A percentile compares a stretch with the other conserved stretches of the same genome.
phyloP scores from a whole-genome alignment of 2,888 invertebrate species.

The Drosophila stalkeri region DNA sequence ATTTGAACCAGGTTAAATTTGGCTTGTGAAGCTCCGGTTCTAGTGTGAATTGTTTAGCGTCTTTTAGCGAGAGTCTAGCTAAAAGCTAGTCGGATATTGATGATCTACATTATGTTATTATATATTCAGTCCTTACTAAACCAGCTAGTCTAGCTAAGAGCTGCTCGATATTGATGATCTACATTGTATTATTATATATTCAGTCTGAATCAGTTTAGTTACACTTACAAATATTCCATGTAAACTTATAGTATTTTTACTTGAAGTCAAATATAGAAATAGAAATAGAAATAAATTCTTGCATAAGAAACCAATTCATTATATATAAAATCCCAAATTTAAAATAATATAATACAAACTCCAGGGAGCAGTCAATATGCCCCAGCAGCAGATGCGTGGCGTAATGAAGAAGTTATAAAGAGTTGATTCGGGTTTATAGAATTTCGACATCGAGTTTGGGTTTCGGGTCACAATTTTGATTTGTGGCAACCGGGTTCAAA shows the following conservation, averaged over 20 bases:
- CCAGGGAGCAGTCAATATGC: slow-evolving; percentile 4
- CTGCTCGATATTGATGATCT: too few species aligned
- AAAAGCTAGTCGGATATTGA: too few species aligned
- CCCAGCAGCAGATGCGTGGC: background rate
- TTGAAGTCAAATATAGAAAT: background rate
- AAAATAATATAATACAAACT: too few species aligned
- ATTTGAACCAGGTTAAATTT: background rate
- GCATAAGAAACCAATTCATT: background rate
- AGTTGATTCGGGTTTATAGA: slow-evolving; percentile 18
- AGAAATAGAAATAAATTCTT: background rate
- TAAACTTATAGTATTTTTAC: background rate
- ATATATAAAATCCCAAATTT: background rate
- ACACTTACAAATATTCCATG: too few species aligned
- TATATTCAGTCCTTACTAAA: too few species aligned
- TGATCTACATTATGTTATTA: too few species aligned
- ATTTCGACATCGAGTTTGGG: slow-evolving; percentile 1
- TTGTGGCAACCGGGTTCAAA: slow-evolving; percentile 49
- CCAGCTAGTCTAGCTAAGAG: too few species aligned
- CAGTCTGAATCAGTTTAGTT: too few species aligned
- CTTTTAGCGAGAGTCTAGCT: too few species aligned
- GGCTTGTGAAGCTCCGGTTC: background rate
- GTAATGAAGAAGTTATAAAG: slow-evolving; percentile 8
- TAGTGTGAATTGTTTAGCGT: background rate
- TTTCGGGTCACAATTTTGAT: slow-evolving; percentile 33
- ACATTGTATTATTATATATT: too few species aligned